Conservation (phyloP, 2,888 invertebrate species). For the Bombyx huttoni region DNA sequence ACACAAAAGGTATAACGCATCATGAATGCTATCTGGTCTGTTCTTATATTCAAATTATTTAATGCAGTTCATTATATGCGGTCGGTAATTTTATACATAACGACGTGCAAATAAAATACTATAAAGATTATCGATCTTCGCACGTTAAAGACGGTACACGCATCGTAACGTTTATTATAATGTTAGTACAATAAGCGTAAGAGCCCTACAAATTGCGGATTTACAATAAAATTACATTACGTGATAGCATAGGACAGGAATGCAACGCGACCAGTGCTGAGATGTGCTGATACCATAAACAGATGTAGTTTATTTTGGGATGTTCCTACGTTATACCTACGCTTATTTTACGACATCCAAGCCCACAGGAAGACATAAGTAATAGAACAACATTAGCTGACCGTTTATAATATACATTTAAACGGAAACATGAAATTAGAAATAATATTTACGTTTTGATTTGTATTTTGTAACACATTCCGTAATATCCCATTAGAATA, state of each 20-base stretch:
- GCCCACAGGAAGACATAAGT: conserved; percentile 58
- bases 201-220: conserved; percentile 2
- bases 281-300: conserved; percentile 35
- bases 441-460: conserved; percentile 30
- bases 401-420: conserved; percentile 37
- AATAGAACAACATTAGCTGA: conserved; percentile 54
- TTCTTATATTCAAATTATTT: not conserved
- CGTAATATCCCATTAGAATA: conserved; percentile 1
- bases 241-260: conserved; percentile 13
- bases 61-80: not conserved
- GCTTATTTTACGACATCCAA: conserved; percentile 37
- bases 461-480: conserved; percentile 24
- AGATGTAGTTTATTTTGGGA: conserved; percentile 50
- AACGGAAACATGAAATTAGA: conserved; percentile 43
- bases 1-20: not conserved
- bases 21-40: not conserved
- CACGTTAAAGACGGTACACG: too few relatives aligned
- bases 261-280: conserved; percentile 16
- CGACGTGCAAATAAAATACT: too few relatives aligned
- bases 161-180: too few relatives aligned
- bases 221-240: conserved; percentile 14
- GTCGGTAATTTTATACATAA: too few relatives aligned
- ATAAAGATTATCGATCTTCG: too few relatives aligned
- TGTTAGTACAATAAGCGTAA: too few relatives aligned
- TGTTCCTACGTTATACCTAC: conserved; percentile 31